Evolutionary conservation across 2,113 vertebrate species (phyloP).

Genomic region (Pedionomus torquatus): DNA sequence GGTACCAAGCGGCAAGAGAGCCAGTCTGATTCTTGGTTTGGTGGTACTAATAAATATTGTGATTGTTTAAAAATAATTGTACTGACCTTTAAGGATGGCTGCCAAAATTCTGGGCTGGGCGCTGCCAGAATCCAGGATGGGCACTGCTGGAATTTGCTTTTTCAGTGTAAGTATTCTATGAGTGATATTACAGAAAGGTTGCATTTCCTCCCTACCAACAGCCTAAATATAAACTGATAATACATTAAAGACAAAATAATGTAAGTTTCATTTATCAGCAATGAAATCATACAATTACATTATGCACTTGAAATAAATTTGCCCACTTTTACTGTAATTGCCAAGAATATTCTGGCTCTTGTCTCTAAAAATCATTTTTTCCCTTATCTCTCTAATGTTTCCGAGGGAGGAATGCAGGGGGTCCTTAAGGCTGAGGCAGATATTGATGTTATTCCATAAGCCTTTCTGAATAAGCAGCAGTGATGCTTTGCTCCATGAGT

Average conservation of each 20-base stretch:
- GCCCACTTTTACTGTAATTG: neutral
- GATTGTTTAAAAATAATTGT: neutral
- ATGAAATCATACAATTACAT: neutral
- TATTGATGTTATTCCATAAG: neutral
- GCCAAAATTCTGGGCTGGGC: neutral
- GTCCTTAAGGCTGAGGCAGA: neutral
- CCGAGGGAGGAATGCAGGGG: neutral
- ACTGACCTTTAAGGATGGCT: neutral
- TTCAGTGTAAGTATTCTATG: neutral
- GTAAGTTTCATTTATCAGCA: neutral
- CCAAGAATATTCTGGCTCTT: neutral
- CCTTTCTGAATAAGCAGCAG: neutral
- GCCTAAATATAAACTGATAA: slow-evolving; percentile 4
- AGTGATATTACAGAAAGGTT: neutral
- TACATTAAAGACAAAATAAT: neutral
- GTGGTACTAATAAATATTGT: neutral
- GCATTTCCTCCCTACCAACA: neutral
- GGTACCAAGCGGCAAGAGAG: neutral
- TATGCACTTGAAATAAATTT: slow-evolving; percentile 25
- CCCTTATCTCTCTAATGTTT: neutral
- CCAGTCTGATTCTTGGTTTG: neutral
- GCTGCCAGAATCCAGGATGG: neutral
- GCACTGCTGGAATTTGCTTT: neutral
- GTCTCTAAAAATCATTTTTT: neutral
- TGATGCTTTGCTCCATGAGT: neutral